Evolutionary conservation across 2,113 vertebrate species (phyloP), one percentile per base, ranked within the genome.

Genomic region (Nibea albiflora): DNA sequence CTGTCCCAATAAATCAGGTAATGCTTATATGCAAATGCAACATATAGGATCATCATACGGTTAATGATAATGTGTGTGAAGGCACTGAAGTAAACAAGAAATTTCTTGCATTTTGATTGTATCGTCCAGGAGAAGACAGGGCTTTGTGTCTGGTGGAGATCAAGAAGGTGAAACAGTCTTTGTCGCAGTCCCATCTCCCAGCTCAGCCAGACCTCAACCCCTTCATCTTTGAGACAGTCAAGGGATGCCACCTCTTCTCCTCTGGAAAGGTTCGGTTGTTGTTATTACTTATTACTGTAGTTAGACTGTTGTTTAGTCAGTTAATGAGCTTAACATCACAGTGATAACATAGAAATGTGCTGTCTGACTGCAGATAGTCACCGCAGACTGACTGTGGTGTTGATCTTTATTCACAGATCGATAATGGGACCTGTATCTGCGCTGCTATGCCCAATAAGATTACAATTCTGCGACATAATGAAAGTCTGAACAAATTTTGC

Each of bases 141-240:
- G 97, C 97, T 4, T 90, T 99, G 84, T 99, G 98, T 86, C 95
- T 99, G 28, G 96, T 97, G 42, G 98, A 99, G 9, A 97, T 99
- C 87, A 99, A 99, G 94, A 98, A 98, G 85, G 96, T 99, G 72
- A 99, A 99, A 85, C 98, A 99, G 92, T 99, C 97, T 35, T 90
- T 99, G 78, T 97, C 97, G 3, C 98, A 99, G 93, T 96, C 98
- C n/a, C 98, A 99, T 89, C 96, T 99, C 65, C 98, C 98, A 0
- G 96, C 97, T 75, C 98, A 98, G 89, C 98, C 97, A 0, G 98
- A 99, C 81, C 92, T 99, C 86, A 95, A 95, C 31, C 97, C 98
- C 71, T 97, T 94, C 68, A 72, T 98, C 84, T 98, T 99, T 62
- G 98, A 99, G 91, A 96, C 97, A 2, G 96, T 99, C 78, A 99